Evolutionary conservation across 2,113 vertebrate genomes (phyloP), one percentile per base, ranked within the genome.

Genomic region (Chaetorhynchus papuensis): DNA sequence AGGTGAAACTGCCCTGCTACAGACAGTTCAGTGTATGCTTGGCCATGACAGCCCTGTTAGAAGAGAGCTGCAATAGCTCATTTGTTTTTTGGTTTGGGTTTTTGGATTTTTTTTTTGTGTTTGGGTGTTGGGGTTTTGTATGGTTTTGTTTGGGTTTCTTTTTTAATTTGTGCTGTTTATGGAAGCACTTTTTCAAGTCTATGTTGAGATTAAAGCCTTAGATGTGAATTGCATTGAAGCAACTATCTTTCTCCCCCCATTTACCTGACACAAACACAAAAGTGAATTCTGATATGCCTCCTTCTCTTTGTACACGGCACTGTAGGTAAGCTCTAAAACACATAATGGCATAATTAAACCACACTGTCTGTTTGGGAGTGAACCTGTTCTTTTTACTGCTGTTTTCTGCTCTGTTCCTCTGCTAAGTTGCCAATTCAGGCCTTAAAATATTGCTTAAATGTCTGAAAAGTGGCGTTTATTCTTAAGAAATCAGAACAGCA

Each of bases 391-490:
- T 97, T 94, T 95, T 63, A 87, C 39, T 93, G 35, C 42, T 79
- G 69, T 84, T 82, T 76, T 96, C 54, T 89, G 52, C 91, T 91
- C 76, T 90, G 78, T 95, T 95, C 89, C 57, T 83, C 66, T 92
- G 63, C 80, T 90, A 59, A 44, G 45, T 82, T 86, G 59, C 88
- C 77, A 95, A 93, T 80, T 96, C 82, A 91, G 54, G 35, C 64
- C 54, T 91, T 77, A 84, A 95, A 96, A 83, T 92, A 66, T 49
- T 96, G 22, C 53, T 91, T 93, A 49, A 95, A 71, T 89, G 75
- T 94, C 71, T 96, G 80, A 89, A 90, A 97, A 94, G 41, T 44
- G 69, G 33, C 68, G 82, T 96, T 98, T 97, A 27, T 89, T 97
- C 68, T 69, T 88, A 31, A 96, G 82, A 87, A 97, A 90, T 79